Evolutionary conservation across 2,797 vertebrate species (phyloP).

Genomic region (Vultur gryphus): DNA sequence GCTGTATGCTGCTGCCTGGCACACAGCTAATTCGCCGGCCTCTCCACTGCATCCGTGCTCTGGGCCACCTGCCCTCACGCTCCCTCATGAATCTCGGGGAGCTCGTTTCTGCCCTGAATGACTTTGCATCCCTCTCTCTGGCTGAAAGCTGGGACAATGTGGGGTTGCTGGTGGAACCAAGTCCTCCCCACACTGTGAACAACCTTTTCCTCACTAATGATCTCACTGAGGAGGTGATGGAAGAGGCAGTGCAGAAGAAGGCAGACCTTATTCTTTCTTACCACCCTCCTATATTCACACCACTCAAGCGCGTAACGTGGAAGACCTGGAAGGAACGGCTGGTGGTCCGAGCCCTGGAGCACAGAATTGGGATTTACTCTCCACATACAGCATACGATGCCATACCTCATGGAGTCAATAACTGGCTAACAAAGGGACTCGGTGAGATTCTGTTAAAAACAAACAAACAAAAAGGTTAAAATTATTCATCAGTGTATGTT

Average conservation of each 20-base stretch:
- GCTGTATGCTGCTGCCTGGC: neutral
- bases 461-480: neutral
- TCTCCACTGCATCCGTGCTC: neutral
- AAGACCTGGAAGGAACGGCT: constrained; percentile 88
- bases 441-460: constrained; percentile 76
- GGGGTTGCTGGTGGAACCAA: constrained; percentile 90
- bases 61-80: neutral
- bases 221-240: constrained; percentile 87
- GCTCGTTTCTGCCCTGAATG: constrained; percentile 81
- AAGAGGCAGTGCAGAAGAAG: constrained; percentile 79
- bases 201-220: constrained; percentile 91
- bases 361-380: constrained; percentile 88
- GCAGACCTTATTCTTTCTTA: constrained; percentile 90
- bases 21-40: neutral
- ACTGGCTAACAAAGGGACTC: constrained; percentile 87
- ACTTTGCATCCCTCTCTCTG: constrained; percentile 86
- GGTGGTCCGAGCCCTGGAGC: constrained; percentile 84
- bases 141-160: constrained; percentile 97
- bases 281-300: constrained; percentile 89
- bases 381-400: constrained; percentile 92
- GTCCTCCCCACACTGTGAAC: constrained; percentile 77
- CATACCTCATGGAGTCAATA: constrained; percentile 85
- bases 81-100: constrained; percentile 80
- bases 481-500: neutral
- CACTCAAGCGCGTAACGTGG: constrained; percentile 84